phyloP scores from a whole-genome alignment of 35 echinoderm and acorn worm genomes.

The Stichopus chloronotus region DNA sequence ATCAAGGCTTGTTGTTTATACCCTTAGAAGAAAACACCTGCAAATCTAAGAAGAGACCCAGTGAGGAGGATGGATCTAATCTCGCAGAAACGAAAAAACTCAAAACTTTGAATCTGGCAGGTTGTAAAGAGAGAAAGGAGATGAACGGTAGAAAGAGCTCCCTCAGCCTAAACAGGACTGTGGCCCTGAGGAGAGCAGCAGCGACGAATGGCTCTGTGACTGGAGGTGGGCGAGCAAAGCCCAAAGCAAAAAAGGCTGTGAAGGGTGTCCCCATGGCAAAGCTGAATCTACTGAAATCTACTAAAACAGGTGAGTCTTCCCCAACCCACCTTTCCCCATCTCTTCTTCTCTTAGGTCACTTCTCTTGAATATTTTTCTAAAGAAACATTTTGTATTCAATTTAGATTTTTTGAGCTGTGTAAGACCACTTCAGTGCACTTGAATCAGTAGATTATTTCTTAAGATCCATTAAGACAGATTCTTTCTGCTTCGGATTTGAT shows the following conservation, averaged over 20 bases:
- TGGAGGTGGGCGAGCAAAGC: constrained; percentile 25
- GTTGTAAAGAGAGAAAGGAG: background rate
- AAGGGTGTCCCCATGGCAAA: constrained; percentile 94
- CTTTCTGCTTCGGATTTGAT: no score
- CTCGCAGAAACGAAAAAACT: background rate
- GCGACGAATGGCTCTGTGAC: constrained; percentile 2
- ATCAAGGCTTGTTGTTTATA: constrained; percentile 29
- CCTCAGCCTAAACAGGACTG: constrained; percentile 65
- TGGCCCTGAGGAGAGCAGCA: constrained; percentile 62
- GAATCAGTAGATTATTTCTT: no score
- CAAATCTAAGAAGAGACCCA: background rate
- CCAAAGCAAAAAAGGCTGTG: constrained; percentile 60
- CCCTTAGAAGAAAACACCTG: background rate
- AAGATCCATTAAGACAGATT: no score
- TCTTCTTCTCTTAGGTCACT: background rate
- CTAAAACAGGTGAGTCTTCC: constrained; percentile 66
- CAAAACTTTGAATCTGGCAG: background rate
- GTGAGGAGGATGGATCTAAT: background rate
- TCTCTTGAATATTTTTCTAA: background rate
- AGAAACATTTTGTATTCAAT: background rate
- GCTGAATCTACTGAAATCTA: constrained; percentile 74
- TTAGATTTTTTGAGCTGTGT: no score
- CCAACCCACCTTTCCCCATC: background rate
- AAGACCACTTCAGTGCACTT: no score
- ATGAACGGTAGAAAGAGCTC: constrained; percentile 13